Percentiles rank a stretch among this genome's conserved stretches.
Evolutionary conservation across 1,140 invertebrate genomes (phyloP).

Genomic region (Neodiprion virginianus): DNA sequence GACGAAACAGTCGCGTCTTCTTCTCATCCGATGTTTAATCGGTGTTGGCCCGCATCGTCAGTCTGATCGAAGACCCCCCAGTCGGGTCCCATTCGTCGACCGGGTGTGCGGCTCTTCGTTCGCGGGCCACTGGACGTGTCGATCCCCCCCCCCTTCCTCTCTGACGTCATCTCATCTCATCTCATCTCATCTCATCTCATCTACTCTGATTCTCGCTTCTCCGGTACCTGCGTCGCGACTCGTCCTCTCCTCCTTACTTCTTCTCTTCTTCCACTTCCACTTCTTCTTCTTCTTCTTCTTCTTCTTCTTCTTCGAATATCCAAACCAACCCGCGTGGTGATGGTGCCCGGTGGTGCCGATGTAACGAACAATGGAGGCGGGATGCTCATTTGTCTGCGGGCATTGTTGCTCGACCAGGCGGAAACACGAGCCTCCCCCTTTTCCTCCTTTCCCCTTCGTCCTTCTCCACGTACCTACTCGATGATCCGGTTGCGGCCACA

Average conservation of each 20-base stretch:
- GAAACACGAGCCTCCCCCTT: conserved; percentile 54
- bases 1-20: conserved; percentile 36
- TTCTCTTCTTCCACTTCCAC: not conserved
- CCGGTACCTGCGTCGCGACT: no score
- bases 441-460: conserved; percentile 32
- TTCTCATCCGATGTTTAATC: conserved; percentile 50
- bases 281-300: not conserved
- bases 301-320: not conserved
- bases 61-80: conserved; percentile 58
- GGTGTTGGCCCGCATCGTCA: conserved; percentile 54
- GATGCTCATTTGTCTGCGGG: conserved; percentile 63
- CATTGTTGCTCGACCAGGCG: conserved; percentile 58
- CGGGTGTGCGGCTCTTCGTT: not conserved
- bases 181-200: no score
- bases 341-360: conserved; percentile 44
- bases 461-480: conserved; percentile 29
- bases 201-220: no score
- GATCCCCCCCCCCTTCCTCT: not conserved
- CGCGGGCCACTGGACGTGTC: not conserved
- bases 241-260: not conserved
- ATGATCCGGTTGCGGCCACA: conserved; percentile 25
- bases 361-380: conserved; percentile 60
- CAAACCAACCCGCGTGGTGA: not conserved
- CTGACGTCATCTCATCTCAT: not conserved
- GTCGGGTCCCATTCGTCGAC: conserved; percentile 23